Percentiles rank a stretch among this genome's conserved stretches.
phyloP scores from a whole-genome alignment of 2,888 invertebrate species.

The Andrena chrysosceles region DNA sequence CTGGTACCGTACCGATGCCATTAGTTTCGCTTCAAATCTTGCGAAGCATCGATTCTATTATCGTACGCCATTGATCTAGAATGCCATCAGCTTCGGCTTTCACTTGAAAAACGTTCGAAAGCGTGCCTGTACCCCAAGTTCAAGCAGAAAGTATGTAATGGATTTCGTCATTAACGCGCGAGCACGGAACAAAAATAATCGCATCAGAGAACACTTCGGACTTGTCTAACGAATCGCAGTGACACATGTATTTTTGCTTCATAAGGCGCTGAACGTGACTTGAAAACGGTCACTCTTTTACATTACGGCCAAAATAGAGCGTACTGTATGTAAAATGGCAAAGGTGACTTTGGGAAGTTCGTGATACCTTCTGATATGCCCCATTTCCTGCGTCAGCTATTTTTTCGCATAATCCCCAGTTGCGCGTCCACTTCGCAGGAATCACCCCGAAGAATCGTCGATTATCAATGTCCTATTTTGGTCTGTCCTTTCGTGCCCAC shows the following conservation, averaged over 20 bases:
- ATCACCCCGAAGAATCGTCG: background rate
- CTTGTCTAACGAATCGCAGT: background rate
- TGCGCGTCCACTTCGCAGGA: background rate
- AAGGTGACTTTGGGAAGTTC: no score
- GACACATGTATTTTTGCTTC: background rate
- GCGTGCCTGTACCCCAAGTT: constrained; percentile 10
- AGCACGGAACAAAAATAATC: constrained; percentile 1
- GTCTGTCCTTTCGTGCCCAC: background rate
- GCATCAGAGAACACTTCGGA: background rate
- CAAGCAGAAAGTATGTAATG: background rate
- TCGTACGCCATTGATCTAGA: constrained; percentile 17
- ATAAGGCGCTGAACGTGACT: no score
- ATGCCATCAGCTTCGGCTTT: constrained; percentile 10
- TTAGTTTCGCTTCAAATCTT: constrained; percentile 28
- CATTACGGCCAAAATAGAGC: no score
- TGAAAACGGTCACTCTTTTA: no score
- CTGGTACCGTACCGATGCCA: background rate
- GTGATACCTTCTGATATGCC: no score
- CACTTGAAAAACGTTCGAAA: constrained; percentile 11
- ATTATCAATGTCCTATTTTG: background rate
- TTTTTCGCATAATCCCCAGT: no score
- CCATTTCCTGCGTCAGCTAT: no score
- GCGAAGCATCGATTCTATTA: constrained; percentile 10
- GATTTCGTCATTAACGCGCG: background rate
- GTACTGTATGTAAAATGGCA: no score